These are phyloP conservation scores for Melanogrammus aeglefinus DNA, from an alignment of 2,797 vertebrate genomes.

Conservation along the genomic window DNA sequence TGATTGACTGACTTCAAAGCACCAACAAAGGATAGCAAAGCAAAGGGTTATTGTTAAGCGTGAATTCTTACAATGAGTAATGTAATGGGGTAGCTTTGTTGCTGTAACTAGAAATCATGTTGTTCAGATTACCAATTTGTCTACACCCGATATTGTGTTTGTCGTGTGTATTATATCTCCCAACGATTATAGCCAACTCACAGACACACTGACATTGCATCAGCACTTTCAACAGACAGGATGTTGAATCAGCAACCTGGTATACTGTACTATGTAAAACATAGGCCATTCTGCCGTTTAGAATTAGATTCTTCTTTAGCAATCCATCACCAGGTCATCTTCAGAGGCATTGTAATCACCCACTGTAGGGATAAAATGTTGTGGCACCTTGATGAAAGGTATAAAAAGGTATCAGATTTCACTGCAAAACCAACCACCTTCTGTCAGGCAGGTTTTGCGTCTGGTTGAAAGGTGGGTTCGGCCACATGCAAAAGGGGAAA, in stretches of 20 bases:
- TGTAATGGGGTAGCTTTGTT: background rate
- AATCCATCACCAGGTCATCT: background rate
- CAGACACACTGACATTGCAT: background rate
- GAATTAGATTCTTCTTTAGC: background rate
- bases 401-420: background rate
- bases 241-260: background rate
- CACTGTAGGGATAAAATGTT: background rate
- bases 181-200: background rate
- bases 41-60: background rate
- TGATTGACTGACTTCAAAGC: background rate
- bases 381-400: background rate
- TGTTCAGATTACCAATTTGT: background rate
- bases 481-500: conserved; percentile 6
- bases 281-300: background rate
- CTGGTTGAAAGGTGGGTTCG: conserved; percentile 19
- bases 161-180: background rate
- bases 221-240: background rate
- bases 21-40: background rate
- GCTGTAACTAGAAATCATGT: background rate
- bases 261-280: background rate
- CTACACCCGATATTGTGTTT: background rate
- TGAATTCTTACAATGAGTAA: background rate
- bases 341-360: background rate
- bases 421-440: background rate
- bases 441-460: background rate